Evolutionary conservation across 2,797 vertebrate species (phyloP), one percentile per base, ranked within the genome.

Genomic region (Phrynocephalus guinanensis): DNA sequence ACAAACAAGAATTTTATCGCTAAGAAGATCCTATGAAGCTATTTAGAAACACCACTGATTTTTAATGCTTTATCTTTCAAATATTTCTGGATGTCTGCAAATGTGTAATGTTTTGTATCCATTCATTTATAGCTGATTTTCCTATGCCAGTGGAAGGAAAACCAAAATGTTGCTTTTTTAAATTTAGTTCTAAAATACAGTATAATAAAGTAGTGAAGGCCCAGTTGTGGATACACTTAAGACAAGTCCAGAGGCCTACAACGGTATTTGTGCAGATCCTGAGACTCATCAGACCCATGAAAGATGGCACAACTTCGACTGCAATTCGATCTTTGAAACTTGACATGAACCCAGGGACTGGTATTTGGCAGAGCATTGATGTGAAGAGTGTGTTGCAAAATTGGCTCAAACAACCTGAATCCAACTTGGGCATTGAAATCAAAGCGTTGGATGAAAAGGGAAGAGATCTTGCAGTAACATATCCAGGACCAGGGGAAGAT

Each of bases 361-460:
- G 97, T 92, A 98, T 98, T 88, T 99, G 99, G 99, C 98, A 99
- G 92, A 99, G 99, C 86, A 98, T 99, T 89, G 99, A 99, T 94
- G 98, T 99, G 95, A 99, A 99, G 94, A 98, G 98, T 93, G 98
- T 99, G 94, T 87, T 99, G 96, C 97, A 97, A 82, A 98, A 98
- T 93, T 99, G 99, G 99, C 97, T 99, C 96, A 98, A 98, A 97
- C 98, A 99, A 96, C 98, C 99, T 76, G 98, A 99, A 97, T 98
- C 98, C 96, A 99, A 99, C 97, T 98, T 98, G 98, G 99, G 99
- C 94, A 99, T 99, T 95, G 98, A 99, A 97, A 99, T 99, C 93
- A 99, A 99, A 95, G 99, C 99, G 91, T 97, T 98, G 86, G 98
- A 99, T 95, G 97, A 97, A 89, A 97, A 97, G 86, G 98, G 98